Conservation (phyloP, 37 sponge, comb jelly and placozoan species). For the Bolinopsis microptera region DNA sequence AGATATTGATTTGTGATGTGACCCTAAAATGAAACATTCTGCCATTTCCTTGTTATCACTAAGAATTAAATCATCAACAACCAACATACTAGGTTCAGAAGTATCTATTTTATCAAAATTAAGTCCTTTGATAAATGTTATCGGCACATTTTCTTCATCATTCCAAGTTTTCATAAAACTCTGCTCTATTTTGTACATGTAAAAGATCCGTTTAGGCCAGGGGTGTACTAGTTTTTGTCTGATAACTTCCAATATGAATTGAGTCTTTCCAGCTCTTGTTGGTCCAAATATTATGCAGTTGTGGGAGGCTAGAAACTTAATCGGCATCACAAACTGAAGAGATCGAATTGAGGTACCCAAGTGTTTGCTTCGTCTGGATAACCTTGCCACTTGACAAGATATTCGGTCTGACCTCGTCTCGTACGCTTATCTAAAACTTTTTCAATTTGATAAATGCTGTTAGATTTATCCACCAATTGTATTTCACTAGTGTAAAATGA, state of each 20-base stretch:
- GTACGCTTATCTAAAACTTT: neutral
- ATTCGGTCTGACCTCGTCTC: neutral
- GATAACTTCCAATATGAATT: neutral
- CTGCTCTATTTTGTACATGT: constrained; percentile 15
- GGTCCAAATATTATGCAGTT: constrained; percentile 34
- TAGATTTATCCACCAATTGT: constrained; percentile 13
- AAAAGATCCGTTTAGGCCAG: neutral
- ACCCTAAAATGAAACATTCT: neutral
- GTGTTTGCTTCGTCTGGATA: neutral
- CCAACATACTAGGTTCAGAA: neutral
- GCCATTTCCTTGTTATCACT: neutral
- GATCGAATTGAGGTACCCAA: neutral
- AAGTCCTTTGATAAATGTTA: neutral
- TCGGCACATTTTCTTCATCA: neutral
- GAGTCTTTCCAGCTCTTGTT: constrained; percentile 30
- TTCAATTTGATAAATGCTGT: neutral
- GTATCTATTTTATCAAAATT: constrained; percentile 15
- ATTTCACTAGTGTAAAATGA: neutral
- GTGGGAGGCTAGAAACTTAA: constrained; percentile 18
- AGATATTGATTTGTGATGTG: neutral
- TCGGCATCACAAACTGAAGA: constrained; percentile 35
- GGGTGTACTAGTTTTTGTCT: neutral
- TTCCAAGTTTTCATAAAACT: constrained; percentile 5
- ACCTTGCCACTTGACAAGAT: neutral
- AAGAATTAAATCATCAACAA: neutral